These are phyloP conservation scores for Eupeodes latifasciatus DNA, from an alignment of 2,888 invertebrate species.

Conservation along the genomic window DNA sequence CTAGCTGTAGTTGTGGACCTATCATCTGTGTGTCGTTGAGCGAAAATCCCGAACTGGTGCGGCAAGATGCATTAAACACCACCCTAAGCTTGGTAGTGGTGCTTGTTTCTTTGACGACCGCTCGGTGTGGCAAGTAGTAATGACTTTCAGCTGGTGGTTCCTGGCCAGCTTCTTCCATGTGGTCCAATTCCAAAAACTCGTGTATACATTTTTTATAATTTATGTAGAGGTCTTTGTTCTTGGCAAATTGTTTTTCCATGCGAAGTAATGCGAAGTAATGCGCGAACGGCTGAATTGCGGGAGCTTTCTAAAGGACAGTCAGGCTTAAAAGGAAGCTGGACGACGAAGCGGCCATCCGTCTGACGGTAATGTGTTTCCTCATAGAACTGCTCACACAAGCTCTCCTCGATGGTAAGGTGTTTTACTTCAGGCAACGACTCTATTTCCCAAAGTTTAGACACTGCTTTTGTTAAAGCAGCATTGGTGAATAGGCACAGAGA, in stretches of 20 bases:
- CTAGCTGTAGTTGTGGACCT: too few species aligned
- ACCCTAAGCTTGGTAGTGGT: slow-evolving; percentile 54
- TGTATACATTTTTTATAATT: slow-evolving; percentile 52
- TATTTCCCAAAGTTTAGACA: too few species aligned
- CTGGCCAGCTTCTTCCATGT: slow-evolving; percentile 49
- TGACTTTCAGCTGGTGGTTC: neutral
- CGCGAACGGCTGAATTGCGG: too few species aligned
- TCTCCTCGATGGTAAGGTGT: too few species aligned
- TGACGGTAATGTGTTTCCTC: too few species aligned
- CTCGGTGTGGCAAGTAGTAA: slow-evolving; percentile 46
- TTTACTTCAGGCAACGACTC: too few species aligned
- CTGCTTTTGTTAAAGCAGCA: too few species aligned
- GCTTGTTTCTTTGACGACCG: slow-evolving; percentile 52
- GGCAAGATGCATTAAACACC: slow-evolving; percentile 54
- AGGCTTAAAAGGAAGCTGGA: slow-evolving; percentile 50
- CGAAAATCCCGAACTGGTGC: slow-evolving; percentile 37
- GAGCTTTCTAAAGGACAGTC: slow-evolving; percentile 47
- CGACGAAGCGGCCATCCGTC: slow-evolving; percentile 52
- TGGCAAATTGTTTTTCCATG: slow-evolving; percentile 45
- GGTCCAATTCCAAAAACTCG: slow-evolving; percentile 21
- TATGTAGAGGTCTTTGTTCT: slow-evolving; percentile 14
- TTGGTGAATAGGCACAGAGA: too few species aligned
- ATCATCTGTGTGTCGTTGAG: too few species aligned
- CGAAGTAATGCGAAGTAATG: slow-evolving; percentile 39
- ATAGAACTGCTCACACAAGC: too few species aligned